A percentile compares a stretch with the other conserved stretches of the same genome.
Conservation (phyloP, 2,888 invertebrate genomes). For the Ecdyonurus torrentis region DNA sequence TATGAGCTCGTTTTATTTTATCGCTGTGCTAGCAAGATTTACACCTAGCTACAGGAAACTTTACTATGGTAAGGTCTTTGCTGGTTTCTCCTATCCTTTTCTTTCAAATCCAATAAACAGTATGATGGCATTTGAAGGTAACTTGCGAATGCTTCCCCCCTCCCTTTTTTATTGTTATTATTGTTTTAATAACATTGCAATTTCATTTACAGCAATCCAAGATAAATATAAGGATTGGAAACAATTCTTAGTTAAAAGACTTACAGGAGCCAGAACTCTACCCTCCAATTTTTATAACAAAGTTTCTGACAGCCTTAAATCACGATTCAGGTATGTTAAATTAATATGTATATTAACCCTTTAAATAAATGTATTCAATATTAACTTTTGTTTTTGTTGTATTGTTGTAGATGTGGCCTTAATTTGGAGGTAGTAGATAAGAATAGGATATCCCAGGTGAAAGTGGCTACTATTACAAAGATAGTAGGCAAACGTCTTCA, state of each 20-base stretch:
- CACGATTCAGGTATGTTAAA: slow-evolving; percentile 41
- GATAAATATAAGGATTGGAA: slow-evolving; percentile 94
- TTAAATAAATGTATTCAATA: not conserved
- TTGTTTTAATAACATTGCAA: too few relatives aligned
- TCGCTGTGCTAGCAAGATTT: too few relatives aligned
- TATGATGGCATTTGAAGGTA: too few relatives aligned
- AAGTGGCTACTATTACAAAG: slow-evolving; percentile 76
- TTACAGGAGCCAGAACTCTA: slow-evolving; percentile 89
- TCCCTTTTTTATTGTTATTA: too few relatives aligned
- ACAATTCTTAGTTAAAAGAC: slow-evolving; percentile 75
- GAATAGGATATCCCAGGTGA: slow-evolving; percentile 83
- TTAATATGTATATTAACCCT: not conserved
- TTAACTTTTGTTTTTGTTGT: too few relatives aligned
- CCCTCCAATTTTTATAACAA: slow-evolving; percentile 85
- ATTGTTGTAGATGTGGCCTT: slow-evolving; percentile 45
- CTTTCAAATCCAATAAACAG: too few relatives aligned
- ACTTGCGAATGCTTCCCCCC: too few relatives aligned
- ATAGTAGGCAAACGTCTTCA: slow-evolving; percentile 85
- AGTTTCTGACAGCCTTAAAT: slow-evolving; percentile 67
- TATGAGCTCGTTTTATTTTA: not conserved
- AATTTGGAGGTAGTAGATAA: slow-evolving; percentile 92
- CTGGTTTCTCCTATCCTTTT: too few relatives aligned
- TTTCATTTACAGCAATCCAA: slow-evolving; percentile 57
- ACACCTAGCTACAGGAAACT: not conserved
- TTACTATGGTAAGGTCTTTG: too few relatives aligned